These are phyloP conservation scores for Anodontia alba DNA, from an alignment of 2,888 invertebrate genomes.

Conservation along the genomic window DNA sequence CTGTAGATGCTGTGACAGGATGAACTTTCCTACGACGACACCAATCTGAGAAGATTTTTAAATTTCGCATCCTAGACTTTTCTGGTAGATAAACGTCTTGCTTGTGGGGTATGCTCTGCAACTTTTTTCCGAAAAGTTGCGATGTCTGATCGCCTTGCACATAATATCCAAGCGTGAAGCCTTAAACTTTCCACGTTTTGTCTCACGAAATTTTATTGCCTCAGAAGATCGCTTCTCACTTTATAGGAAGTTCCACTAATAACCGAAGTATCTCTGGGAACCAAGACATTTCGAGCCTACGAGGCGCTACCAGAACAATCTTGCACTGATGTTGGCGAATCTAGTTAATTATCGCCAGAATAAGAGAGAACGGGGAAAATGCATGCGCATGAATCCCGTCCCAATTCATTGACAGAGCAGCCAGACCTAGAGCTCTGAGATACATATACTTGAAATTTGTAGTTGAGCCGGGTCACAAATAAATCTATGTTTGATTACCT, in stretches of 20 bases:
- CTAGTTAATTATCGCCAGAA: not conserved
- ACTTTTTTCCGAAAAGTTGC: not conserved
- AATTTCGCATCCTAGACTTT: not conserved
- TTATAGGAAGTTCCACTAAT: not conserved
- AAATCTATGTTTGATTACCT: not conserved
- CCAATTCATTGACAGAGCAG: not conserved
- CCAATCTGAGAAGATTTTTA: not conserved
- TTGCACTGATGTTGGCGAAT: too few relatives aligned
- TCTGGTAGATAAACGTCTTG: not conserved
- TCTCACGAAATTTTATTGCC: not conserved
- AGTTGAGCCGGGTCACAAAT: not conserved
- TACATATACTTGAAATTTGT: not conserved
- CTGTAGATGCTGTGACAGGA: too few relatives aligned
- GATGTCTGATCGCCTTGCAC: not conserved
- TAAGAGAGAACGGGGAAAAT: not conserved
- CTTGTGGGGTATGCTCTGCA: not conserved
- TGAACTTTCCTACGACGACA: not conserved
- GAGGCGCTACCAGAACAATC: conserved; percentile 4
- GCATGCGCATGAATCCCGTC: not conserved
- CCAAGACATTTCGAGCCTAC: not conserved
- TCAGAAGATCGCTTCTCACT: not conserved
- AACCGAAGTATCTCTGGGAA: not conserved
- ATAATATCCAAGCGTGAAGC: conserved; percentile 14
- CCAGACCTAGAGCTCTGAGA: not conserved
- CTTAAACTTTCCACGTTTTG: not conserved